Evolutionary conservation across 2,113 vertebrate species (phyloP).

Genomic region (Strix uralensis): DNA sequence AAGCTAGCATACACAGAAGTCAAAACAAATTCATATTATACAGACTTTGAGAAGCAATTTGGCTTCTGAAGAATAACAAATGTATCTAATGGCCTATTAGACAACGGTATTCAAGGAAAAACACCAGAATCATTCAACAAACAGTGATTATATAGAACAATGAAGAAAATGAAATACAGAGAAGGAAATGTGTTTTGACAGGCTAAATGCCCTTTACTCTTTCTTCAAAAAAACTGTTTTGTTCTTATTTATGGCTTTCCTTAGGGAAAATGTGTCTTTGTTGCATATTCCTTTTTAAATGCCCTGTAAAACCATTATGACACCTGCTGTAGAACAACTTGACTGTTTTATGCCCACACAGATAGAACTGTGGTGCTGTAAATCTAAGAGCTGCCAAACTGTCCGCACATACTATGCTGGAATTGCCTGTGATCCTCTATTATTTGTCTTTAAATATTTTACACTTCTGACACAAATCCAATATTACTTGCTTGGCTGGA

Average conservation of each 20-base stretch:
- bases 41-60: neutral
- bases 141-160: neutral
- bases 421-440: conserved; percentile 41
- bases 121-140: neutral
- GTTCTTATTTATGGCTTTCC: conserved; percentile 37
- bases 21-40: neutral
- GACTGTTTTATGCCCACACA: conserved; percentile 21
- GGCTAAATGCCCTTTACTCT: conserved; percentile 34
- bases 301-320: conserved; percentile 1
- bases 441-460: conserved; percentile 71
- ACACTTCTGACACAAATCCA: conserved; percentile 51
- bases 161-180: conserved; percentile 27
- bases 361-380: neutral
- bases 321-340: neutral
- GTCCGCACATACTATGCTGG: neutral
- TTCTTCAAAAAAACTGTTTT: conserved; percentile 14
- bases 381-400: conserved; percentile 54
- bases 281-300: conserved; percentile 58
- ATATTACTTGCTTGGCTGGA: conserved; percentile 30
- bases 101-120: conserved; percentile 29
- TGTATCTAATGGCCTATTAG: neutral
- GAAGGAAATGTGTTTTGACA: conserved; percentile 31
- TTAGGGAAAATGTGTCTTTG: conserved; percentile 31
- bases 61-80: conserved; percentile 2
- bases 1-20: neutral